Evolutionary conservation across 2,888 invertebrate species (phyloP).

Genomic region (Anarsia innoxiella): DNA sequence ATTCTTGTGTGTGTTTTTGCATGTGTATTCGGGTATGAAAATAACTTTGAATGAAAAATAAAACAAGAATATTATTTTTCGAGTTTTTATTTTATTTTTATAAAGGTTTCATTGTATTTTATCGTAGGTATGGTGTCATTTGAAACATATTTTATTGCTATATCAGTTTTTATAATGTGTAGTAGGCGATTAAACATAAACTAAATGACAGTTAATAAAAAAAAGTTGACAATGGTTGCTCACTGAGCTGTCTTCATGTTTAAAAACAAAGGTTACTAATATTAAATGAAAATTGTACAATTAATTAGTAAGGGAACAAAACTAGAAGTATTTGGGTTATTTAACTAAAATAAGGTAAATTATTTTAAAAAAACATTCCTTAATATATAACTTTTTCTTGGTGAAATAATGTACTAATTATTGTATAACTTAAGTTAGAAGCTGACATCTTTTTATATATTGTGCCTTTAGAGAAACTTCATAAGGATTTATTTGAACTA

Average conservation of each 20-base stretch:
- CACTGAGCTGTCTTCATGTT: constrained; percentile 22
- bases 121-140: constrained; percentile 70
- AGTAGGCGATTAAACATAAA: constrained; percentile 65
- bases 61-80: constrained; percentile 27
- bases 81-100: constrained; percentile 60
- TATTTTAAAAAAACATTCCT: too few species aligned
- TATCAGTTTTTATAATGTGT: constrained; percentile 68
- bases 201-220: constrained; percentile 44
- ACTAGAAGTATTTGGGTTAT: constrained; percentile 52
- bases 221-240: constrained; percentile 28
- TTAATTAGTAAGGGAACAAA: constrained; percentile 40
- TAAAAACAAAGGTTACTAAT: constrained; percentile 30
- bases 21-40: too few species aligned
- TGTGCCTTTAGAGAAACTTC: background rate
- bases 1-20: too few species aligned
- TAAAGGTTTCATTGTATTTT: constrained; percentile 69
- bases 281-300: constrained; percentile 27
- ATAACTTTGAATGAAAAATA: too few species aligned
- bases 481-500: constrained; percentile 45
- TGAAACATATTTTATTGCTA: constrained; percentile 62
- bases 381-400: too few species aligned
- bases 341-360: constrained; percentile 57
- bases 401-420: too few species aligned
- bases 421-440: constrained; percentile 61
- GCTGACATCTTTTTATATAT: constrained; percentile 36